phyloP scores from a whole-genome alignment of 1,140 invertebrate genomes.

The Zaprionus lachaisei region DNA sequence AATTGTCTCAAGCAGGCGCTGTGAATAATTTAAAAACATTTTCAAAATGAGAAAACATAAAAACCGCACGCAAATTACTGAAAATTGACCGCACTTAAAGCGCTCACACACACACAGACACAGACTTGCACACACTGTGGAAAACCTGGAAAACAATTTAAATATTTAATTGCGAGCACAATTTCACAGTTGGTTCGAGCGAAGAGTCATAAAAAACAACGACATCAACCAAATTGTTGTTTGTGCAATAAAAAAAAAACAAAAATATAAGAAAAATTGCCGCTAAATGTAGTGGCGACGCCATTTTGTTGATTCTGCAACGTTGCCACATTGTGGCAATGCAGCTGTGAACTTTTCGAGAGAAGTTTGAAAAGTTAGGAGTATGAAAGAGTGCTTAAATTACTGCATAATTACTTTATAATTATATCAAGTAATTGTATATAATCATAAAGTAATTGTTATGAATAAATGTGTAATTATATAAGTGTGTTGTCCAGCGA shows the following conservation, averaged over 20 bases:
- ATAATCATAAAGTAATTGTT: slow-evolving; percentile 1
- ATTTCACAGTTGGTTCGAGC: slow-evolving; percentile 58
- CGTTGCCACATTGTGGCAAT: slow-evolving; percentile 9
- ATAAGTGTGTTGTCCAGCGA: not conserved
- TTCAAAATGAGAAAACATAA: slow-evolving; percentile 62
- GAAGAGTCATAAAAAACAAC: slow-evolving; percentile 32
- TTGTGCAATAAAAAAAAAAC: not conserved
- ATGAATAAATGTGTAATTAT: not conserved
- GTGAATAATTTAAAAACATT: slow-evolving; percentile 72
- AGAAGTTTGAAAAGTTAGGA: not conserved
- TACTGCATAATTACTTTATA: not conserved
- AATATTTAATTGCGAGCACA: slow-evolving; percentile 73
- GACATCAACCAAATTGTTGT: slow-evolving; percentile 9
- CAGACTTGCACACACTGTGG: not conserved
- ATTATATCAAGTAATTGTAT: not conserved
- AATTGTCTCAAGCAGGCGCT: slow-evolving; percentile 66
- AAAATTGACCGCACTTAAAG: slow-evolving; percentile 75
- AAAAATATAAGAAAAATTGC: slow-evolving; percentile 23
- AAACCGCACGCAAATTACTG: slow-evolving; percentile 71
- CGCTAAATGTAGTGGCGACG: slow-evolving; percentile 32
- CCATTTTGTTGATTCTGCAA: slow-evolving; percentile 38
- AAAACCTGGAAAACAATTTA: slow-evolving; percentile 66
- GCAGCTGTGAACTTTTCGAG: slow-evolving; percentile 5
- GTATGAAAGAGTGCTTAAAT: not conserved
- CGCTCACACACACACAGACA: slow-evolving; percentile 20